Evolutionary conservation across 1,140 invertebrate species (phyloP), one percentile per base, ranked within the genome.

Genomic region (Ostrea denselamellosa): DNA sequence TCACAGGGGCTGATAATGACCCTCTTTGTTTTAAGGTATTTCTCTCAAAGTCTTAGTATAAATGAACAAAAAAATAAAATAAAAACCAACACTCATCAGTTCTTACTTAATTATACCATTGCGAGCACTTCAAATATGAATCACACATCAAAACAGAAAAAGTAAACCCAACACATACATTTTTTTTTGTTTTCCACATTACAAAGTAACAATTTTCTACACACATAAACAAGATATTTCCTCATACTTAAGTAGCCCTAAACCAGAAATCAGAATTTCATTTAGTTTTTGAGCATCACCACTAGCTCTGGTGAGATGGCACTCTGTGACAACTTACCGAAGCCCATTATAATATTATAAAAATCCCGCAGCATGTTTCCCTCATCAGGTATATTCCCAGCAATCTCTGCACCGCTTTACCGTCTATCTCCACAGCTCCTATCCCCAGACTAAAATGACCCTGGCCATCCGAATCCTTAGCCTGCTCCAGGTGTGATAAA

Each of bases 291-390:
- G 5, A 44, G 34, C 34, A 44, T 44, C 34, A 44, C 5, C 34
- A 44, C 34, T 44, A 44, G 34, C 2, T 44, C 34, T 44, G 34
- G 2, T 5, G 34, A 44, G 34, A n/a, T n/a, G 28, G 25, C 22
- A 25, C 12, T 9, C 14, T 77, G 22, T 28, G 68, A 77, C 68
- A 52, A 83, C 82, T 83, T 83, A 83, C 82, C 82, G 44, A 83
- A 54, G 53, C 82, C 82, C 82, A 53, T 83, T 52, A 83, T 83
- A 54, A 83, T 83, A 54, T 83, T 54, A 83, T 83, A 83, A 54
- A 83, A 83, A 34, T 83, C 82, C 82, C 53, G 51, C 53, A 83
- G 53, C 82, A 83, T 83, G 51, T 3, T 83, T 83, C 19, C 53
- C 25, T 53, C 82, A 83, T 54, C 44, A 83, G 68, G 25, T 77